A percentile compares a stretch with the other conserved stretches of the same genome.
Conservation (phyloP, 2,113 vertebrate genomes). For the Lampris incognitus region DNA sequence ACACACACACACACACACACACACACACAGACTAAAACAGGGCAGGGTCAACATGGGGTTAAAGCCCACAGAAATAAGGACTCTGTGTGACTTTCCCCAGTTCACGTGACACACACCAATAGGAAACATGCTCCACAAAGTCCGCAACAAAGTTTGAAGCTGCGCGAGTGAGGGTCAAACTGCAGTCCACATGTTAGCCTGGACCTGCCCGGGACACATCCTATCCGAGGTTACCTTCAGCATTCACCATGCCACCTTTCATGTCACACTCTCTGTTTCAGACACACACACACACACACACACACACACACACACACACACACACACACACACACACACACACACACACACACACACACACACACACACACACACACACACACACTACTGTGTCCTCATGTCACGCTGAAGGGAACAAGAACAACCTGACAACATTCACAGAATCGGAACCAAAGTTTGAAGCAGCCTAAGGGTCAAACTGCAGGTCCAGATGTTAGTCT, state of each 20-base stretch:
- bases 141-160: too few relatives aligned
- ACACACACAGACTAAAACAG: not conserved
- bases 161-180: too few relatives aligned
- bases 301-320: constrained; percentile 26
- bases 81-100: too few relatives aligned
- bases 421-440: not conserved
- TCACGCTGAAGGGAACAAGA: too few relatives aligned
- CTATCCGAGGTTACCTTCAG: too few relatives aligned
- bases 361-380: constrained; percentile 1
- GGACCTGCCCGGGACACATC: too few relatives aligned
- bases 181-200: too few relatives aligned
- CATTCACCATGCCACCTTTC: too few relatives aligned
- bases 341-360: constrained; percentile 38
- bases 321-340: constrained; percentile 24
- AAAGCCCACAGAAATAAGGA: too few relatives aligned
- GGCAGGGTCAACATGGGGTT: too few relatives aligned
- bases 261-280: not conserved
- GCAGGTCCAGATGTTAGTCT: constrained; percentile 48
- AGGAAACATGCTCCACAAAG: too few relatives aligned
- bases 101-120: too few relatives aligned
- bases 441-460: not conserved
- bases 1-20: not conserved
- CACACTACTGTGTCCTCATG: not conserved
- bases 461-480: not conserved
- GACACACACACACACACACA: not conserved